A percentile compares a stretch with the other conserved stretches of the same genome.
phyloP scores from a whole-genome alignment of 2,113 vertebrate species.

The Echinops telfairi region DNA sequence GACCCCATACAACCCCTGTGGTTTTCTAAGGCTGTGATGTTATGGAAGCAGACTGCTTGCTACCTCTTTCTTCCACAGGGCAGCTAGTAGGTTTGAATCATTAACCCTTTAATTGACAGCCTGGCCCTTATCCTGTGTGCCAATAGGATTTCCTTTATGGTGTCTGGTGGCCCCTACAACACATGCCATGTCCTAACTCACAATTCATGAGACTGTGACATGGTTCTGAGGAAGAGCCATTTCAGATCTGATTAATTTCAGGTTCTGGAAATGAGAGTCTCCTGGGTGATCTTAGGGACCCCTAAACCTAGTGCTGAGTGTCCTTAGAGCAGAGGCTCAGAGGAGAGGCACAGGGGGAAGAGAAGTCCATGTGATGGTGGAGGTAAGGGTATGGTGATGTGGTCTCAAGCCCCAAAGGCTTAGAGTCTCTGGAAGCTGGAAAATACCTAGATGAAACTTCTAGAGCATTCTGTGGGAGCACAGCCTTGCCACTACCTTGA shows the following conservation, averaged over 20 bases:
- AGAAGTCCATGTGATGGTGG: fast-evolving
- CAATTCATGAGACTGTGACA: background rate
- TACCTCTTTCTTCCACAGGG: background rate
- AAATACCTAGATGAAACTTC: background rate
- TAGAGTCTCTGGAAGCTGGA: background rate
- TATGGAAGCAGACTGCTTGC: too few species aligned
- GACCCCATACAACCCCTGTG: too few species aligned
- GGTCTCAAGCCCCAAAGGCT: background rate
- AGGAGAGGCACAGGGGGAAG: background rate
- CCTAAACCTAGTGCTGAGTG: background rate
- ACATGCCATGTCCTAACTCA: background rate
- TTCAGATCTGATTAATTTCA: background rate
- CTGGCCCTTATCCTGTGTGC: background rate
- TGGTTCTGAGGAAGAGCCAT: background rate
- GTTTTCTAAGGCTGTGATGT: too few species aligned
- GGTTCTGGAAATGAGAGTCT: background rate
- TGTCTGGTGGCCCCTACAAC: background rate
- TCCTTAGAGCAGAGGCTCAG: background rate
- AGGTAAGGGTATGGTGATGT: fast-evolving
- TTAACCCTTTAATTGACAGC: background rate
- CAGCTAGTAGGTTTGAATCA: background rate
- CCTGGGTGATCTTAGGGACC: background rate
- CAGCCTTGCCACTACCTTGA: too few species aligned
- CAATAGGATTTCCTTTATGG: background rate
- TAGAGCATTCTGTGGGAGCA: too few species aligned